Conservation (phyloP, 2,797 vertebrate species). For the Coccyzus lansbergi region DNA sequence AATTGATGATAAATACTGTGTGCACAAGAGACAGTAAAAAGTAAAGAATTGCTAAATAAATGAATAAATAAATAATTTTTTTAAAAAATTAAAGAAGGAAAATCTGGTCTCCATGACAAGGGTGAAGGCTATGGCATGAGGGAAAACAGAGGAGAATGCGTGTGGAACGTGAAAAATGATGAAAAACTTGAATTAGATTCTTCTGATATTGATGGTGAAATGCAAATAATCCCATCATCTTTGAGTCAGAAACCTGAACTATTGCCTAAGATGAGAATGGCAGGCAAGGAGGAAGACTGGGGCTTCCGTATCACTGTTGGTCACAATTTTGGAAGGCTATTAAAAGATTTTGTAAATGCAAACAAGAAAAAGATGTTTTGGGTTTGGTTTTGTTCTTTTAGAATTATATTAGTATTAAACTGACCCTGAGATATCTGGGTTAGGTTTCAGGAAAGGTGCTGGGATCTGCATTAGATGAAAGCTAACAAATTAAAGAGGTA, state of each 20-base stretch:
- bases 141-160: neutral
- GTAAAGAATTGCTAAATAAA: neutral
- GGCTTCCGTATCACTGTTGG: fast-evolving
- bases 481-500: neutral
- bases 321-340: neutral
- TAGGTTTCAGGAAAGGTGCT: neutral
- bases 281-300: neutral
- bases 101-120: neutral
- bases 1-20: slow-evolving; percentile 6
- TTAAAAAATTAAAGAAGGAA: neutral
- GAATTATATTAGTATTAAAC: neutral
- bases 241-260: neutral
- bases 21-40: neutral
- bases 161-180: neutral
- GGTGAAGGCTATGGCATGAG: neutral
- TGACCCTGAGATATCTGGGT: neutral
- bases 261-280: neutral
- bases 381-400: neutral
- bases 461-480: neutral
- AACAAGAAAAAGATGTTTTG: neutral
- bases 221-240: neutral
- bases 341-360: neutral
- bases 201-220: neutral
- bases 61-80: neutral
- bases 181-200: neutral